Evolutionary conservation across 2,797 vertebrate species (phyloP), one percentile per base, ranked within the genome.

Genomic region (Lutjanus argentimaculatus): DNA sequence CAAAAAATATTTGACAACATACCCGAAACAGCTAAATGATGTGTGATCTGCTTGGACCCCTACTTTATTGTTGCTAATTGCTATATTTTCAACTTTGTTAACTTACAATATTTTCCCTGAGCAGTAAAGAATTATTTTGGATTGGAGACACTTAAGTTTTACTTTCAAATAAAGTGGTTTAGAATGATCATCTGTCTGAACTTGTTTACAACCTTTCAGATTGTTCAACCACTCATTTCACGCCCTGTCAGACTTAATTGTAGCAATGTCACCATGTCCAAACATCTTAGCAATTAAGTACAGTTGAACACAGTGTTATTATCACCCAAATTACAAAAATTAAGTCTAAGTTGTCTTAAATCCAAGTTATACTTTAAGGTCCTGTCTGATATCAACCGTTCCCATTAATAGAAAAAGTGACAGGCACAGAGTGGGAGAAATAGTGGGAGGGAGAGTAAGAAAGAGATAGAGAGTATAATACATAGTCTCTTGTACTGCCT

Each of bases 401-500:
- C 67, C 45, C 45, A 85, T 88, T 16, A 68, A 36, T 21, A 49
- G 43, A 75, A 80, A 71, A 75, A 80, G 68, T 79, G 89, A 82
- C 77, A 91, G 77, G 48, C 64, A 52, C 25, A 78, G 57, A 86
- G 65, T 4, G 75, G 56, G 43, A 89, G 58, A 75, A 71, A 61
- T 25, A 52, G 62, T 17, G 53, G 58, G 51, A 72, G 68, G 57
- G 70, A 78, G 65, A 76, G 62, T 86, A 68, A 80, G 78, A 86
- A 84, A 56, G 58, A 89, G 68, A 88, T 53, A 75, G 75, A 78
- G 53, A 81, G 72, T 77, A 80, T 79, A 90, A 91, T 88, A 86
- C 86, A 91, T 88, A 82, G 87, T 74, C 85, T 85, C 87, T 87
- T 93, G 93, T 95, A 93, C 79, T 25, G 94, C 95, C 94, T 95